Conservation (phyloP, 2,113 vertebrate genomes). For the Oriolus oriolus region DNA sequence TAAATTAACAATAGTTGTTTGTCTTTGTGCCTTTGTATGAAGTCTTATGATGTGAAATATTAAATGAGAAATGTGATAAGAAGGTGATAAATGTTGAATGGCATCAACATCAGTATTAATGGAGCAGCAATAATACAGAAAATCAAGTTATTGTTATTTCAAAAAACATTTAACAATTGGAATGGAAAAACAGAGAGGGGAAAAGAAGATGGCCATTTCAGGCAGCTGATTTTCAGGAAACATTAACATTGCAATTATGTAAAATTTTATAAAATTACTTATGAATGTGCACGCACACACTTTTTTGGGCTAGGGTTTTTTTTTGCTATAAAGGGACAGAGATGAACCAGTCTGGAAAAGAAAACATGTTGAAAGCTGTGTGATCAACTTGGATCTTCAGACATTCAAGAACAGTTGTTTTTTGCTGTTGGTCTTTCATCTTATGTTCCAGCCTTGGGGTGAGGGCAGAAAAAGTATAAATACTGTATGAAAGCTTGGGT, state of each 20-base stretch:
- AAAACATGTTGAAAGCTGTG: not conserved
- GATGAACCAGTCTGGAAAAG: not conserved
- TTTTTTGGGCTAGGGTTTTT: not conserved
- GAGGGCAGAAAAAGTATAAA: not conserved
- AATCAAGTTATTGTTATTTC: not conserved
- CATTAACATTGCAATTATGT: not conserved
- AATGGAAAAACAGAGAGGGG: not conserved
- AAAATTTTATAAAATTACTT: not conserved
- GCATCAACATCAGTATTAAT: not conserved
- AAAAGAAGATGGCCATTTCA: not conserved
- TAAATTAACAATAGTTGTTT: slow-evolving; percentile 41
- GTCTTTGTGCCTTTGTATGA: not conserved
- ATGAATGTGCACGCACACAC: not conserved
- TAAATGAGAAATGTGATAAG: slow-evolving; percentile 16
- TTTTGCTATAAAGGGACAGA: not conserved
- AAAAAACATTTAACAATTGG: not conserved
- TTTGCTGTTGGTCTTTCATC: not conserved
- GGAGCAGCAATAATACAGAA: not conserved
- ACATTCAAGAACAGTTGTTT: not conserved
- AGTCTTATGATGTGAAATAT: slow-evolving; percentile 23
- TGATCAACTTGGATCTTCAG: not conserved
- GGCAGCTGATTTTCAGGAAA: not conserved
- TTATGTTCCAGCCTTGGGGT: not conserved
- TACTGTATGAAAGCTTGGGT: not conserved
- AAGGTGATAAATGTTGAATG: slow-evolving; percentile 16